These are phyloP conservation scores for Tarsius wallacei DNA, from an alignment of 2,797 vertebrate species.

Conservation along the genomic window DNA sequence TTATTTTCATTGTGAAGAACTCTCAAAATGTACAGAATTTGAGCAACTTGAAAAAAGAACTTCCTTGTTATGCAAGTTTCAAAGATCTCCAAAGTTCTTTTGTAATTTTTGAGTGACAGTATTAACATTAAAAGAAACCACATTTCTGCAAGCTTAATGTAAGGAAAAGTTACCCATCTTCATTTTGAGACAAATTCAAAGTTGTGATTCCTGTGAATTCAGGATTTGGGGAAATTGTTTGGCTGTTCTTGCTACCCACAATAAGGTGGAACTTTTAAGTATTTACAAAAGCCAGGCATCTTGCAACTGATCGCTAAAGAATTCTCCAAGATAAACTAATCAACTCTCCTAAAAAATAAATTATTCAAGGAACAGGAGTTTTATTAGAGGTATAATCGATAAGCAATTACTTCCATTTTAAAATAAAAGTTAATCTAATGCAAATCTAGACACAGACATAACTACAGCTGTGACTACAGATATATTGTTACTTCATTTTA, in stretches of 20 bases:
- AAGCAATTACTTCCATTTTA: slow-evolving; percentile 39
- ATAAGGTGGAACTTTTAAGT: not conserved
- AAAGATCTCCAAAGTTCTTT: slow-evolving; percentile 20
- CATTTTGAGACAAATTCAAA: slow-evolving; percentile 61
- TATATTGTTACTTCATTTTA: slow-evolving; percentile 33
- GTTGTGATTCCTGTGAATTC: not conserved
- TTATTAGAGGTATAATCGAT: not conserved
- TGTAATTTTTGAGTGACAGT: slow-evolving; percentile 37
- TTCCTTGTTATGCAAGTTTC: not conserved
- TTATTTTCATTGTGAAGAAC: slow-evolving; percentile 53
- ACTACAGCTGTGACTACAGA: not conserved
- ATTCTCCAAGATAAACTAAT: slow-evolving; percentile 49
- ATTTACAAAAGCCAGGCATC: slow-evolving; percentile 17
- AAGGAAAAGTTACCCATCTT: not conserved
- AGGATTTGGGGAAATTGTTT: not conserved
- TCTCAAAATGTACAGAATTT: slow-evolving; percentile 31
- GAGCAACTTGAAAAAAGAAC: not conserved
- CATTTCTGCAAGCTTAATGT: slow-evolving; percentile 29
- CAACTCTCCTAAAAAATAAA: slow-evolving; percentile 16
- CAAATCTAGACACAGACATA: not conserved
- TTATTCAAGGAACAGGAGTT: slow-evolving; percentile 44
- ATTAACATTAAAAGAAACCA: slow-evolving; percentile 3
- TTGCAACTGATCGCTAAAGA: slow-evolving; percentile 33
- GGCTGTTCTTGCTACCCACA: not conserved
- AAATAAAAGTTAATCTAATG: slow-evolving; percentile 35